Base-by-base conservation (phyloP, 1,140 invertebrate genomes). In the Arctopsyche grandis region DNA sequence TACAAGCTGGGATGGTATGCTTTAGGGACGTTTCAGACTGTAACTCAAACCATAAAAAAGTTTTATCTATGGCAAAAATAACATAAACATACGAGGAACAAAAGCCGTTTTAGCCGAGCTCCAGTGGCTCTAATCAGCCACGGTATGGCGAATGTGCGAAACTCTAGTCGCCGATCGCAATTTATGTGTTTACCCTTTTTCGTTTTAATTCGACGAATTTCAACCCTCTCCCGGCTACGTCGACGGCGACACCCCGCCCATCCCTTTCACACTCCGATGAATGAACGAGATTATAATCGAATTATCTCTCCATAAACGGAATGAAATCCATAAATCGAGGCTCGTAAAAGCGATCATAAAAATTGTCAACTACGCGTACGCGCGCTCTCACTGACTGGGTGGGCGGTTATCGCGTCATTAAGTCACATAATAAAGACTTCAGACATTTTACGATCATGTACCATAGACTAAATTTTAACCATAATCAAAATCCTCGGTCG, bases 321-420 rank as follows among this genome's bases (percentile, higher is more conserved):
- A 78, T 71, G 79, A 82, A 80, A 75, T 80, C 75, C 81, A 82
- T 82, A 82, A 82, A 82, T 82, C 79, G 79, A 29, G n/a, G 38
- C 60, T 82, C 78, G 71, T 82, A 82, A 82, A 82, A 73, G 63
- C 63, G 78, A 69, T 71, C 74, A 71, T 82, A 82, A 82, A 78
- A 78, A 58, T 71, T 19, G 66, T 21, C 43, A 69, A 44, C 24
- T 48, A 46, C 74, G 21, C 10, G 56, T 16, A 14, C 24, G 26
- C 10, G 29, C n/a, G 52, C 22, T 48, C 9, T 22, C 9, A 10
- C 75, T 16, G 26, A 21, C 24, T 29, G 75, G 69, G 76, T 74
- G 12, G 76, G 69, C 63, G 63, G 81, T 82, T 82, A 80, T 80
- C 81, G 81, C 75, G 75, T 80, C 81, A 80, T 82, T 82, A 82